Evolutionary conservation across 2,797 vertebrate genomes (phyloP).

Genomic region (Tarsius wallacei): DNA sequence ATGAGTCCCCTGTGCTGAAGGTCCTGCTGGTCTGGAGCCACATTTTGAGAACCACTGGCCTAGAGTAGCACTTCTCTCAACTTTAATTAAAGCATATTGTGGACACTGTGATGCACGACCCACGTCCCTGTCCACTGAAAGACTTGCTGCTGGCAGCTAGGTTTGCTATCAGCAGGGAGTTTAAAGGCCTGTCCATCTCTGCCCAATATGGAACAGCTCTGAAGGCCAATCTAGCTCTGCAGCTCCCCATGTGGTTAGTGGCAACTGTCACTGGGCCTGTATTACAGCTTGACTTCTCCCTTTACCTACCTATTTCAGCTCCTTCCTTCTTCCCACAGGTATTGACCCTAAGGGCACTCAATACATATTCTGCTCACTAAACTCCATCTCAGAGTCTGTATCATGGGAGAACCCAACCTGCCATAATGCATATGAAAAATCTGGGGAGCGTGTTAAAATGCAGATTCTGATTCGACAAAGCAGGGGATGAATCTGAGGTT

Average conservation of each 20-base stretch:
- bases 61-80: background rate
- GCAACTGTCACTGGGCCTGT: background rate
- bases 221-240: background rate
- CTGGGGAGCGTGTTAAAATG: background rate
- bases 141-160: no score
- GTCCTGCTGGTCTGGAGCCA: background rate
- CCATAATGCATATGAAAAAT: background rate
- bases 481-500: background rate
- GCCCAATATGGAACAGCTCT: background rate
- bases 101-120: background rate
- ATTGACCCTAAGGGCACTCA: background rate
- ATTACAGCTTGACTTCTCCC: background rate
- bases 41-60: background rate
- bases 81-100: fast-evolving
- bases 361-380: background rate
- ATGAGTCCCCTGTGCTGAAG: background rate
- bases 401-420: background rate
- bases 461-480: background rate
- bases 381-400: background rate
- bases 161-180: background rate
- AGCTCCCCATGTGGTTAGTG: background rate
- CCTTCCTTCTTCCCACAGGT: background rate
- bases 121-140: background rate
- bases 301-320: background rate
- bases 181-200: background rate